A percentile compares a stretch with the other conserved stretches of the same genome.
phyloP scores from a whole-genome alignment of 2,888 invertebrate genomes.

The Caenorhabditis sinica region DNA sequence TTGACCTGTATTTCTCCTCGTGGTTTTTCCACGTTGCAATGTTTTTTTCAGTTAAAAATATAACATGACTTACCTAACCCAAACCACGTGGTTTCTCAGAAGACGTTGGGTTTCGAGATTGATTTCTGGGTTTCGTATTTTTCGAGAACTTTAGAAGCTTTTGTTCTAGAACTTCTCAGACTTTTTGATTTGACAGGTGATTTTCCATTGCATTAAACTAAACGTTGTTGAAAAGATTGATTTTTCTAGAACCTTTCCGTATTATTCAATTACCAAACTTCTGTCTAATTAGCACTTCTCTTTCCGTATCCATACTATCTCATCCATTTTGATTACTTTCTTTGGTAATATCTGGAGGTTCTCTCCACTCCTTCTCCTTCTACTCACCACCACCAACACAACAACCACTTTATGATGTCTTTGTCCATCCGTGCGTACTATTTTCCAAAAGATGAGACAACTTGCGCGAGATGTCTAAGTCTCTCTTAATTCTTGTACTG shows the following conservation, averaged over 20 bases:
- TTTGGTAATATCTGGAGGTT: slow-evolving; percentile 32
- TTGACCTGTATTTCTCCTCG: not conserved
- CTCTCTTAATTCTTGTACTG: slow-evolving; percentile 37
- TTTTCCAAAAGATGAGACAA: slow-evolving; percentile 54
- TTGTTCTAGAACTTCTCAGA: not conserved
- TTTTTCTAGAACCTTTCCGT: not conserved
- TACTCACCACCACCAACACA: slow-evolving; percentile 36
- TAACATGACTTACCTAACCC: not conserved
- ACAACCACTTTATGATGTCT: slow-evolving; percentile 59
- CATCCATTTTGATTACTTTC: slow-evolving; percentile 37
- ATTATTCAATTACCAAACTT: slow-evolving; percentile 30
- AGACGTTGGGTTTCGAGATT: not conserved
- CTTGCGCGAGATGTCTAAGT: slow-evolving; percentile 50
- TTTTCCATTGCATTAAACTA: not conserved
- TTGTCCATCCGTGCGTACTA: slow-evolving; percentile 52
- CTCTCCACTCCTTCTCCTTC: not conserved
- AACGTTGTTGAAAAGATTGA: not conserved
- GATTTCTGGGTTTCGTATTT: not conserved
- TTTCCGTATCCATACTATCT: slow-evolving; percentile 30
- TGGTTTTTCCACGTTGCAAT: not conserved
- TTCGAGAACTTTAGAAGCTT: not conserved
- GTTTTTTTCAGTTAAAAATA: not conserved
- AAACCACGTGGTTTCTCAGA: not conserved
- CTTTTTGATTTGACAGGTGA: not conserved
- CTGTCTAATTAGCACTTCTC: slow-evolving; percentile 19